These are phyloP conservation scores for Drosophila mimetica DNA, from an alignment of 2,888 invertebrate species.

Conservation along the genomic window DNA sequence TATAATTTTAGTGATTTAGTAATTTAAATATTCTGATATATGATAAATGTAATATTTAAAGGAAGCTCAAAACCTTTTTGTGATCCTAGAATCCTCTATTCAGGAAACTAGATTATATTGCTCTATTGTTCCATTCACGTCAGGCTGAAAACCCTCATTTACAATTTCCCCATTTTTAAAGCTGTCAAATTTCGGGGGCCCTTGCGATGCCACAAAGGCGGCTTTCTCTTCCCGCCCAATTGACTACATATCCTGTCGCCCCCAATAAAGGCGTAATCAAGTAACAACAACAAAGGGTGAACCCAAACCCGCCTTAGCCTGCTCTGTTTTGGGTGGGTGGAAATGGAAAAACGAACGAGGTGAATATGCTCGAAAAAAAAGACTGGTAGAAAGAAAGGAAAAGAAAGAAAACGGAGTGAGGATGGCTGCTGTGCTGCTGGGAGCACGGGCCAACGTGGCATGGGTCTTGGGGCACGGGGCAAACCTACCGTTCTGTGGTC, in stretches of 20 bases:
- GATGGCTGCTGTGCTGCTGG: conserved; percentile 41
- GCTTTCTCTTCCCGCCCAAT: conserved; percentile 12
- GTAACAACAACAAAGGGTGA: conserved; percentile 37
- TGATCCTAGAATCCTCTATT: not conserved
- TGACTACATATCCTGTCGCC: conserved; percentile 38
- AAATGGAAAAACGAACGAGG: conserved; percentile 54
- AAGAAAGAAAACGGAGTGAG: conserved; percentile 47
- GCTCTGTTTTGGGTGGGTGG: conserved; percentile 41
- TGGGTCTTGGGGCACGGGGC: conserved; percentile 37
- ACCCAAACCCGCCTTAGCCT: not conserved
- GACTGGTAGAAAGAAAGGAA: conserved; percentile 34
- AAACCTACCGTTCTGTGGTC: conserved; percentile 91
- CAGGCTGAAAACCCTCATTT: not conserved
- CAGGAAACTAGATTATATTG: not conserved
- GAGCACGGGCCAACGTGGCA: conserved; percentile 10
- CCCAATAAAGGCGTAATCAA: conserved; percentile 41
- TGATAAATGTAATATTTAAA: not conserved
- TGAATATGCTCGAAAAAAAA: conserved; percentile 37
- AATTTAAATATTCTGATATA: too few relatives aligned
- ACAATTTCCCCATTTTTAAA: conserved; percentile 2
- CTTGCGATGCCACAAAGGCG: conserved; percentile 18
- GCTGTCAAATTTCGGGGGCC: conserved; percentile 25
- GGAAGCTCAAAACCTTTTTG: not conserved
- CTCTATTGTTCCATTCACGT: not conserved
- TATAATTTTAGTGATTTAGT: too few relatives aligned